A percentile compares a stretch with the other conserved stretches of the same genome.
Evolutionary conservation across 2,113 vertebrate species (phyloP).

Genomic region (Nibea coibor): DNA sequence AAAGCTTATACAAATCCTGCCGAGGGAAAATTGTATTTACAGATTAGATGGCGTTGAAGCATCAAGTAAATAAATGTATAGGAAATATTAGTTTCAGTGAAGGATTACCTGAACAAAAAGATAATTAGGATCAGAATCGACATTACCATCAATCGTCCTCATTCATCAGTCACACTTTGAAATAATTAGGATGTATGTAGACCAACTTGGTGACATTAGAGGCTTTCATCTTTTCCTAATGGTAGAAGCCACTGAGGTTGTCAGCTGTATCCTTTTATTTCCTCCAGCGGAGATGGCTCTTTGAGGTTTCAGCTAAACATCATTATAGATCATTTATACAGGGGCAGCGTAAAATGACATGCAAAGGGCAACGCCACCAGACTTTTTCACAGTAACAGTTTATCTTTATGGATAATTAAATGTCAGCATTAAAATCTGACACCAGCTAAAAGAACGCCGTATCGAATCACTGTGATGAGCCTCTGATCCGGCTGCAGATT

Average conservation of each 20-base stretch:
- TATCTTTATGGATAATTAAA: constrained; percentile 69
- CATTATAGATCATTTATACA: constrained; percentile 52
- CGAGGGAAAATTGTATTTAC: constrained; percentile 27
- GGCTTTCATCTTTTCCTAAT: constrained; percentile 44
- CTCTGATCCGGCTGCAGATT: constrained; percentile 35
- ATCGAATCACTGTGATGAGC: constrained; percentile 40
- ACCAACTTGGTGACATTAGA: constrained; percentile 23
- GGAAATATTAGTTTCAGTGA: not conserved
- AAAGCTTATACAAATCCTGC: constrained; percentile 29
- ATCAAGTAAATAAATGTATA: constrained; percentile 5
- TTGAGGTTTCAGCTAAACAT: constrained; percentile 24
- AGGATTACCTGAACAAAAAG: constrained; percentile 37
- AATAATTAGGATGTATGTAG: constrained; percentile 44
- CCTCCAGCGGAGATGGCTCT: constrained; percentile 32
- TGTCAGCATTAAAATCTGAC: constrained; percentile 54
- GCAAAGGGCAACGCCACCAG: constrained; percentile 45
- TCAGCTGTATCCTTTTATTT: constrained; percentile 23
- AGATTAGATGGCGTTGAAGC: constrained; percentile 10
- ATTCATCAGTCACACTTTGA: not conserved
- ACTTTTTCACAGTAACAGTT: constrained; percentile 51
- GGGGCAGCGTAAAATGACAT: constrained; percentile 23
- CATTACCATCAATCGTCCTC: not conserved
- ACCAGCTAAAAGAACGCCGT: not conserved
- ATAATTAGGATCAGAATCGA: constrained; percentile 19
- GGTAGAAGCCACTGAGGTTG: constrained; percentile 39